These are phyloP conservation scores for Polyommatus iphigenia DNA, from an alignment of 2,888 invertebrate genomes.

Conservation along the genomic window DNA sequence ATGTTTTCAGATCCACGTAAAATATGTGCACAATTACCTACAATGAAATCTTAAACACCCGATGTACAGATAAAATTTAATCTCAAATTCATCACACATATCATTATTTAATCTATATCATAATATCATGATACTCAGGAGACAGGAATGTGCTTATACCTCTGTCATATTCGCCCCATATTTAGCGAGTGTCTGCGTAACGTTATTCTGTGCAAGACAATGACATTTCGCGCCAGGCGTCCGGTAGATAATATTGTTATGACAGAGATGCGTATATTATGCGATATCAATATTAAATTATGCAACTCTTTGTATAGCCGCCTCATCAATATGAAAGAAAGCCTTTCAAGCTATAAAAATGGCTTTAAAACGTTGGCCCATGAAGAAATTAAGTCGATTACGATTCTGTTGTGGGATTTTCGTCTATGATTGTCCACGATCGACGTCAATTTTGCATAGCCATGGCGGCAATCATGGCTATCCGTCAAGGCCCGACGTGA, in stretches of 20 bases:
- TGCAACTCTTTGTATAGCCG: constrained; percentile 11
- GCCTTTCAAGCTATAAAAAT: background rate
- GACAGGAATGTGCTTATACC: background rate
- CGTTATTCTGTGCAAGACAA: constrained; percentile 8
- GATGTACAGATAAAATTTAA: background rate
- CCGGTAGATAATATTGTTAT: constrained; percentile 24
- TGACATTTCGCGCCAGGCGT: background rate
- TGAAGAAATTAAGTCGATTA: background rate
- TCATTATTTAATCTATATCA: background rate
- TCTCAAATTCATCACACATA: no score
- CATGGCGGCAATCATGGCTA: no score
- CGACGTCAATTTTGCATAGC: no score
- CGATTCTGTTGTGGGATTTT: no score
- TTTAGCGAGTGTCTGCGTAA: background rate
- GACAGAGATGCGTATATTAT: constrained; percentile 3
- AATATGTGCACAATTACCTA: no score
- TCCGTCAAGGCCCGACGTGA: no score
- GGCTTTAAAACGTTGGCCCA: background rate
- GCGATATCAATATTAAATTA: constrained; percentile 10
- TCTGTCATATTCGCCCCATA: background rate
- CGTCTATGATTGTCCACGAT: no score
- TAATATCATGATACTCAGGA: background rate
- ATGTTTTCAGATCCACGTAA: no score
- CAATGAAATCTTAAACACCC: background rate
- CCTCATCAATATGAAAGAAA: background rate